These are phyloP conservation scores for Chaenocephalus aceratus DNA, from an alignment of 2,113 vertebrate genomes.

Conservation along the genomic window DNA sequence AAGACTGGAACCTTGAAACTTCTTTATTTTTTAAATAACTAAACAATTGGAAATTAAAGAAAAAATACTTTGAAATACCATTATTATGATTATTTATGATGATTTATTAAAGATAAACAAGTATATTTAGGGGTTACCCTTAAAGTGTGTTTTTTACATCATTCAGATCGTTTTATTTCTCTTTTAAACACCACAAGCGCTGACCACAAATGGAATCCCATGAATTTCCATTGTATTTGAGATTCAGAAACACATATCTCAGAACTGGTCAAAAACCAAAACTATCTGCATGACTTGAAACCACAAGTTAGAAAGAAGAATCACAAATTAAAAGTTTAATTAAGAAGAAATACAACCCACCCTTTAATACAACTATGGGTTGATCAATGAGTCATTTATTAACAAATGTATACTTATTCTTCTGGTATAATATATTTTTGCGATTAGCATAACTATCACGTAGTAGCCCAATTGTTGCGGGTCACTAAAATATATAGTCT, in stretches of 20 bases:
- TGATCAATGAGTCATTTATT: not conserved
- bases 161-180: not conserved
- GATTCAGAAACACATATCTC: not conserved
- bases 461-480: not conserved
- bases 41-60: not conserved
- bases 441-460: not conserved
- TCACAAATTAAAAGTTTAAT: slow-evolving; percentile 2
- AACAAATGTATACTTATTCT: not conserved
- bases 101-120: slow-evolving; percentile 4
- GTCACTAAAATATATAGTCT: not conserved
- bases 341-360: slow-evolving; percentile 25
- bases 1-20: slow-evolving; percentile 4
- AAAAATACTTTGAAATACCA: not conserved
- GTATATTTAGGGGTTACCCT: not conserved
- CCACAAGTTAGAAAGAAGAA: slow-evolving; percentile 3
- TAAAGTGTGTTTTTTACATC: not conserved
- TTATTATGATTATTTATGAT: not conserved
- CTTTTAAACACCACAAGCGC: not conserved
- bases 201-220: not conserved
- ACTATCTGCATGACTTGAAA: not conserved
- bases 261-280: not conserved
- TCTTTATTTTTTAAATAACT: not conserved
- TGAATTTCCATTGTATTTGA: not conserved
- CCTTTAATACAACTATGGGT: slow-evolving; percentile 15
- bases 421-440: not conserved